Evolutionary conservation across 1,140 invertebrate genomes (phyloP).

Genomic region (Saccostrea cuccullata): DNA sequence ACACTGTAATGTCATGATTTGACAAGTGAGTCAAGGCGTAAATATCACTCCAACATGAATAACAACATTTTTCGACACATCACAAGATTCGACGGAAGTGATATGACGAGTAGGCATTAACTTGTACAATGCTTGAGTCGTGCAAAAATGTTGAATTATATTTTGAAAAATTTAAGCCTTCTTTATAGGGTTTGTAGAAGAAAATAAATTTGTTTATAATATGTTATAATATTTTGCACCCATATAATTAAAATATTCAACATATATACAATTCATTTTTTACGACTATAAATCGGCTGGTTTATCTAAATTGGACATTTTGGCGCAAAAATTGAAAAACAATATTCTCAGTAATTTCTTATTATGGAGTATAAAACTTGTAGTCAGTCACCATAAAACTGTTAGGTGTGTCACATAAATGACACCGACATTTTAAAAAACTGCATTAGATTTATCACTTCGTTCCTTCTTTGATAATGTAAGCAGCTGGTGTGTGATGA

Average conservation of each 20-base stretch:
- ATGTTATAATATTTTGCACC: background rate
- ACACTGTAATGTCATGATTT: background rate
- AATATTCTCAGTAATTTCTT: background rate
- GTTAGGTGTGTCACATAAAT: too few relatives aligned
- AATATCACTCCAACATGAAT: background rate
- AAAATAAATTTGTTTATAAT: background rate
- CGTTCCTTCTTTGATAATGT: too few relatives aligned
- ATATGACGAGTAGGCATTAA: background rate
- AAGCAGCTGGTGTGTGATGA: too few relatives aligned
- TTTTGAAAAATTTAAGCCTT: too few relatives aligned
- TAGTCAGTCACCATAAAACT: too few relatives aligned
- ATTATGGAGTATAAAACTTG: too few relatives aligned
- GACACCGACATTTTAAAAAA: too few relatives aligned
- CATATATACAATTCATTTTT: background rate
- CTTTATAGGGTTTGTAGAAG: background rate
- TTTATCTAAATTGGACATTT: background rate
- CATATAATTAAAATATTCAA: background rate
- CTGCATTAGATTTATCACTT: too few relatives aligned
- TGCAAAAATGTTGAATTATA: background rate
- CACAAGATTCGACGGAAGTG: conserved; percentile 8
- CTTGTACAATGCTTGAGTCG: background rate
- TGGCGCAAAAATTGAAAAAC: conserved; percentile 18
- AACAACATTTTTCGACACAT: conserved; percentile 18
- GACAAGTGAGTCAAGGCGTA: background rate
- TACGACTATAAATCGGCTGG: background rate